Base-by-base conservation (phyloP, 2,113 vertebrate genomes). In the Saimiri boliviensis region DNA sequence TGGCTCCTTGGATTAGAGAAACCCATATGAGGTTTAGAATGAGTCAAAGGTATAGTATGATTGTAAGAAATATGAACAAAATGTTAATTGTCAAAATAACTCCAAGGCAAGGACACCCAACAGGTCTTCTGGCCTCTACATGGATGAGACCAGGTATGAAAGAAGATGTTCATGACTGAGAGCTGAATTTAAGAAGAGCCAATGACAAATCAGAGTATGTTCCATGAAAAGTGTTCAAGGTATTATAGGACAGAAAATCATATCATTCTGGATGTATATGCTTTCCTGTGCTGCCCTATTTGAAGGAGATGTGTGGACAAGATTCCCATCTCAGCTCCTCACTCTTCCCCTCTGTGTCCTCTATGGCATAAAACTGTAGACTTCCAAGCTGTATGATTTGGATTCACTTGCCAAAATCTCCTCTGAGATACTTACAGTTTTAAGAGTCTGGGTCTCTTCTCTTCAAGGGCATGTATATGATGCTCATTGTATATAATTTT, bases 61-160 rank as follows among this genome's bases (percentile, higher is more conserved):
- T 19, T 54, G 6, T 82, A 56, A 93, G 54, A 88, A 91, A 94
- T 35, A 83, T 71, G 56, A 79, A 76, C 52, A 37, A 77, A 86
- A 92, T 60, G 23, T 66, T 68, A 86, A 81, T 23, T 77, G 35
- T n/a, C 52, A 95, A 95, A 91, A 89, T 68, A 89, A 84, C 60
- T 37, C 30, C 23, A 92, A 93, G 71, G 45, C 54, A 76, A 82
- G 14, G 58, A 68, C 74, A 91, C 49, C 49, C 23, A 45, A 73
- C 23, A 49, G 20, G 27, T 86, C 30, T 81, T 91, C 54, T 47
- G 14, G 25, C 52, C 47, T 30, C 17, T 49, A 11, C 11, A 70
- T 21, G 37, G 32, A 76, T 54, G 49, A 88, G 89, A 89, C 5
- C 58, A 89, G 16, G 25, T 35, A 66, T 12, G 16, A 32, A 74